Evolutionary conservation across 2,888 invertebrate species (phyloP), one percentile per base, ranked within the genome.

Genomic region (Harmothoe impar): DNA sequence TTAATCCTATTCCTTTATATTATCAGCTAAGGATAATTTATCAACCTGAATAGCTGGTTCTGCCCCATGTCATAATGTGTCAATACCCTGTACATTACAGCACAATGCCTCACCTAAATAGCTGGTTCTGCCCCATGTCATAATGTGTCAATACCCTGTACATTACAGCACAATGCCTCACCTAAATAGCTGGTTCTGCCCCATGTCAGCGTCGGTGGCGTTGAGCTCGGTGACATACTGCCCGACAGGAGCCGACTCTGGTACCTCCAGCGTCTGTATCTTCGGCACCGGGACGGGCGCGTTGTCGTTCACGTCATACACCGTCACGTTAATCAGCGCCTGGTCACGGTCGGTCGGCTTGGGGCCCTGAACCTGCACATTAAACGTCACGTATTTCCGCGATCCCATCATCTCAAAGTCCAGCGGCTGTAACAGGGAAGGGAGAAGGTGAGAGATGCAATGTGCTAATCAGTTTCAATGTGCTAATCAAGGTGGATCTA

Each of bases 231-330:
- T 98, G 93, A 99, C 96, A 93, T 97, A 97, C 93, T 98, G 98
- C 31, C 98, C 99, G 91, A 98, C 97, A 95, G 97, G 97, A 0
- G 98, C 98, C 95, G 99, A 98, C 96, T 99, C 99, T n/a, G 91
- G 77, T 10, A 93, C 89, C 0, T 89, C 86, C 5, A 98, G 98
- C 96, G 98, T 98, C 33, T 94, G 91, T 1, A 90, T 91, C 0
- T 88, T 89, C 7, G 92, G 92, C 25, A 92, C 92, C 90, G 99
- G 99, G 94, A 98, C 97, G 25, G 99, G 99, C 15, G 98, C 98
- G 96, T 99, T 99, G 96, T 99, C 99, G 96, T 99, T 99, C 95
- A 99, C 98, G 96, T 99, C 99, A 96, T 98, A 98, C 90, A 93
- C 88, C 35, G 51, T 91, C 33, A 93, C 72, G 17, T 43, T 88